Evolutionary conservation across 64 coral and sea anemone genomes (phyloP), one percentile per base, ranked within the genome.

Genomic region (Dendrophyllia cribrosa): DNA sequence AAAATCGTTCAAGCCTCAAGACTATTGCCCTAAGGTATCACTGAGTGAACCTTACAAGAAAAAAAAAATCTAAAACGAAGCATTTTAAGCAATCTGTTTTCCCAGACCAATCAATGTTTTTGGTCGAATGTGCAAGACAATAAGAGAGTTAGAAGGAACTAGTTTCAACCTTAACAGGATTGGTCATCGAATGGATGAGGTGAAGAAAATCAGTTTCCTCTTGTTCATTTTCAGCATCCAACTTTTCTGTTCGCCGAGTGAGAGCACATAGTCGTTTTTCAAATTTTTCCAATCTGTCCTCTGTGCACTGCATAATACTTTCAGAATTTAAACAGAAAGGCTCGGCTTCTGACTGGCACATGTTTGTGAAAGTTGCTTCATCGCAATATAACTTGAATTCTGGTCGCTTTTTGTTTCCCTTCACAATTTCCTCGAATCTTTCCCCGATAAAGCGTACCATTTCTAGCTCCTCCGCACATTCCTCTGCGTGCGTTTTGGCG

Each of bases 371-470:
- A 24, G 78, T 65, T 44, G 78, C 25, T 7, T 82, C 78, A 14
- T 82, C 78, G 34, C 78, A 82, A 59, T 44, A 82, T 14, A 82
- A 46, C 58, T 63, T 82, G 16, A 82, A 82, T 46, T 82, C 24
- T 43, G 25, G 26, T 63, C 26, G 24, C 11, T 17, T 47, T 46
- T 46, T 62, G 13, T 10, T 20, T 82, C 43, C 22, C 16, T 82
- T 58, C 12, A 82, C 26, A 24, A 87, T 56, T 48, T 72, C 49
- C 3, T 7, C 22, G 2, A 94, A 16, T 17, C 92, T 68, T 60
- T 94, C 78, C 24, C 24, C 52, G 14, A 94, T 89, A 23, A 94
- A 94, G 7, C 72, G 55, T 21, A 75, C 92, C 70, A 94, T 89
- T 58, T 94, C 92, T 14, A 83, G 80, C 58, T 94, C 87, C 59